Evolutionary conservation across 2,888 invertebrate species (phyloP), one percentile per base, ranked within the genome.

Genomic region (Cephonodes hylas): DNA sequence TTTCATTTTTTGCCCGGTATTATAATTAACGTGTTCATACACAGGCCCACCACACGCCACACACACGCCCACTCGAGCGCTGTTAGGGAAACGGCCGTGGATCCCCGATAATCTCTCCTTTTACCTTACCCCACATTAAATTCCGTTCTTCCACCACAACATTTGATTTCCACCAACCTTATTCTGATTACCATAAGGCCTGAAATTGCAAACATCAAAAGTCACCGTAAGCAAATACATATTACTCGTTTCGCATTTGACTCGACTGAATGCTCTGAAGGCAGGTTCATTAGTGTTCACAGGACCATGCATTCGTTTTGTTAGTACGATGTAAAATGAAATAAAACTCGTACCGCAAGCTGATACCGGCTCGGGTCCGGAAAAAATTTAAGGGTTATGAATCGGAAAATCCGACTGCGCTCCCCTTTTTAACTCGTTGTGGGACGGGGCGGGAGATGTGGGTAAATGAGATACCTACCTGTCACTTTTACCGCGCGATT

Each of bases 201-300:
- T 65, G 71, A 68, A 82, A 75, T 78, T 63, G 67, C 69, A 67
- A 60, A 58, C 57, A 13, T 61, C 62, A 31, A 63, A 66, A 65
- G 64, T 76, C 65, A 72, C 78, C 70, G 66, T 62, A 61, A 65
- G 74, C 66, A 76, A 76, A 76, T 69, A 66, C 72, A 73, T 66
- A 58, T 66, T 65, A 66, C 69, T 71, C 67, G 63, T 62, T 66
- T 72, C 71, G 67, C 69, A 75, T 79, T 78, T 75, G 64, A 76
- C 70, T 65, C 73, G 69, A 70, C 65, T 72, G 75, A 77, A 78
- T 74, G 75, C 75, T 80, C 71, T 77, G 76, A 80, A 81, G 79
- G 79, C 78, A 77, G 80, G 80, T 85, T 85, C 85, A 85, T 86
- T 86, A 86, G 80, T 77, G 81, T 72, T 81, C 79, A 71, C 71